Conservation (phyloP, 2,888 invertebrate genomes). For the Cantharis rustica region DNA sequence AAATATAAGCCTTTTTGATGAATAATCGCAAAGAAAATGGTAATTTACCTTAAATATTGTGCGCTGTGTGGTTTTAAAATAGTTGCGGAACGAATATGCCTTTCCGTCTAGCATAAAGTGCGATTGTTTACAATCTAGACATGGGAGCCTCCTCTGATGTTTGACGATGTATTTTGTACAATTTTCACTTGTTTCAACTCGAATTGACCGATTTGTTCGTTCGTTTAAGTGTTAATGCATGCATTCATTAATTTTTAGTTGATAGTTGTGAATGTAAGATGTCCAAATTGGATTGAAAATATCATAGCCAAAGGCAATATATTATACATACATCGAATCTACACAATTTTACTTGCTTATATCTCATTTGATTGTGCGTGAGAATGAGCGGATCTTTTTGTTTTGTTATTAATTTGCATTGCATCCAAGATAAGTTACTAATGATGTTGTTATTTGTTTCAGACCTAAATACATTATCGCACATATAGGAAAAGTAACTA, state of each 20-base stretch:
- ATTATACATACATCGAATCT: conserved; percentile 31
- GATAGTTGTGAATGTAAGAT: not conserved
- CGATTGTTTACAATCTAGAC: conserved; percentile 59
- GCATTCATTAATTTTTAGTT: conserved; percentile 5
- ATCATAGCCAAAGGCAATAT: conserved; percentile 48
- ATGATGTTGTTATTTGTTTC: conserved; percentile 43
- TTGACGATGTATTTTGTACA: conserved; percentile 45
- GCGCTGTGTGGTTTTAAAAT: conserved; percentile 44
- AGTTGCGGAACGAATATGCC: conserved; percentile 48
- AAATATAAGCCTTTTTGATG: conserved; percentile 59
- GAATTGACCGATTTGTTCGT: not conserved
- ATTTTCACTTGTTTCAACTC: conserved; percentile 16
- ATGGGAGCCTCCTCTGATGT: conserved; percentile 59
- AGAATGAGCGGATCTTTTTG: conserved; percentile 7
- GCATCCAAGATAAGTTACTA: not conserved
- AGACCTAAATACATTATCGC: conserved; percentile 52
- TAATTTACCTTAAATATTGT: conserved; percentile 48
- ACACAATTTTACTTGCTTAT: not conserved
- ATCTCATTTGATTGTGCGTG: not conserved
- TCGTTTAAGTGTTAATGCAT: conserved; percentile 11
- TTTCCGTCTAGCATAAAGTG: conserved; percentile 49
- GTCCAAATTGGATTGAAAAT: conserved; percentile 18
- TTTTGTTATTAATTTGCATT: conserved; percentile 4
- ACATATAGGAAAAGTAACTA: conserved; percentile 57
- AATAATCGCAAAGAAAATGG: conserved; percentile 58